Base-by-base conservation (phyloP, 2,888 invertebrate genomes). In the Miltochrista miniata region DNA sequence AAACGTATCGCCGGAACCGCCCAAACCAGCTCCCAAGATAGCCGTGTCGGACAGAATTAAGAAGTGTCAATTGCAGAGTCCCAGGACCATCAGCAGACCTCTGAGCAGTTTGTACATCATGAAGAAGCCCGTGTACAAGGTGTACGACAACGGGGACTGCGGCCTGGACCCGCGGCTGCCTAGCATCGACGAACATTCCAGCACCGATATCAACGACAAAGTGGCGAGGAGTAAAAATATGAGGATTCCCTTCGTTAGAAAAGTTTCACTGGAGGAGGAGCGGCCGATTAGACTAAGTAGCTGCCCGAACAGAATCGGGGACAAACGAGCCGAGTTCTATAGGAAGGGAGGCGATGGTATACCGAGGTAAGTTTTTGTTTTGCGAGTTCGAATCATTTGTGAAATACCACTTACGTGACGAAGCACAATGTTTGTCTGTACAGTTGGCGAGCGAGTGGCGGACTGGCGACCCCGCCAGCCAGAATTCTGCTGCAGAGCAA, bases 181-280 rank as follows among this genome's bases (percentile, higher is more conserved):
- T 9, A 81, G 86, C 31, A 90, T 90, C 35, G 82, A 84, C 33
- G 90, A 90, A 73, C 88, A 90, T 74, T 83, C 87, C 74, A 83
- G 79, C 56, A 51, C 46, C n/a, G 75, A 81, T 35, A 48, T 70
- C 30, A 69, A 61, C 40, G 72, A 76, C 2, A 70, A 56, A 45
- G 49, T 57, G 10, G 51, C 45, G 4, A 66, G 58, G 29, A 68
- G 61, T 30, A 61, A 62, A 36, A 59, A 33, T 40, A 30, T 64
- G 18, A 64, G 68, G 50, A 64, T 66, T 29, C 70, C 78, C 18
- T 66, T 64, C 45, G 63, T 76, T 35, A 68, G 75, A 61, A 80
- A 74, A 48, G 64, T 74, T 8, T 74, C 47, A 48, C 43, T 77
- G 36, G 64, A 81, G 9, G 76, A 76, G 33, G 72, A 77, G 46